Evolutionary conservation across 2,888 invertebrate genomes (phyloP).

Genomic region (Monoplex corrugatus): DNA sequence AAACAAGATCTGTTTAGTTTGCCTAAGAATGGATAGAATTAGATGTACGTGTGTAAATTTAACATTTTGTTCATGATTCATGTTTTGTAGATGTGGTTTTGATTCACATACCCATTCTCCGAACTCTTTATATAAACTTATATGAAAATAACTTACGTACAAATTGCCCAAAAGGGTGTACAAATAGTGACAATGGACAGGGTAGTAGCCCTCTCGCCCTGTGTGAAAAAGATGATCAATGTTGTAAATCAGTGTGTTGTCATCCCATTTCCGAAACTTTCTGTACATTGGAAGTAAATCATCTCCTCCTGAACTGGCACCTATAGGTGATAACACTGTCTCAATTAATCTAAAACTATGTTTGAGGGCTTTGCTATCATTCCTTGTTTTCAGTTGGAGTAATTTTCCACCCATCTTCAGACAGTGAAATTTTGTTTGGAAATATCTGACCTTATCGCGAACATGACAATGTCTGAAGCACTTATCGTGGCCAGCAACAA

Average conservation of each 20-base stretch:
- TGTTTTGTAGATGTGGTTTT: background rate
- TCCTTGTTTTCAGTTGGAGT: background rate
- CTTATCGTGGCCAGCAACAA: background rate
- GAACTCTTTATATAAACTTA: background rate
- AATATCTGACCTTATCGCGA: background rate
- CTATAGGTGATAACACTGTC: background rate
- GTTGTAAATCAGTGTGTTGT: background rate
- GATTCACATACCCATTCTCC: background rate
- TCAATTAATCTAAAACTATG: background rate
- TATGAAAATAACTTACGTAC: background rate
- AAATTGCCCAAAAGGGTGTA: background rate
- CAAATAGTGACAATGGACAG: too few relatives aligned
- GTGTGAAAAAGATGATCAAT: background rate
- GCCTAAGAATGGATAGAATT: background rate
- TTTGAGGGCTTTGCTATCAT: background rate
- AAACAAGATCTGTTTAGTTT: background rate
- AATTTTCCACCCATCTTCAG: background rate
- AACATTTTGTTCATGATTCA: too few relatives aligned
- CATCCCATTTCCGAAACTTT: background rate
- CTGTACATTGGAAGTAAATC: background rate
- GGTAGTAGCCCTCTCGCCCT: too few relatives aligned
- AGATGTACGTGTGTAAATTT: background rate
- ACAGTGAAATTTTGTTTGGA: background rate
- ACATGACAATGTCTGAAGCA: background rate
- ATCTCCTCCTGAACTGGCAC: background rate